Evolutionary conservation across 2,797 vertebrate species (phyloP).

Genomic region (Coranthus polyacanthus): DNA sequence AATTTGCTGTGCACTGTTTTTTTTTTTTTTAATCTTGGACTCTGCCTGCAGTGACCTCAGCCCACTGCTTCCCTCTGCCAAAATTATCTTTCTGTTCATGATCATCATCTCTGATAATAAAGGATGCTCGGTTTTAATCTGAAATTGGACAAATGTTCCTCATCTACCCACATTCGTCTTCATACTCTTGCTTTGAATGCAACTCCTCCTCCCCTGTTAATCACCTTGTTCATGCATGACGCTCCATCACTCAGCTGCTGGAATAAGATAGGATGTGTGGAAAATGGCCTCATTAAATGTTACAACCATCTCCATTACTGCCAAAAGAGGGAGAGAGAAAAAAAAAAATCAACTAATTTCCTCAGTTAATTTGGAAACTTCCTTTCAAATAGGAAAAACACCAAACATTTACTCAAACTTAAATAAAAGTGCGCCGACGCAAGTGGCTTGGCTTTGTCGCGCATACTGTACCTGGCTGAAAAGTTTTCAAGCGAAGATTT

Average conservation of each 20-base stretch:
- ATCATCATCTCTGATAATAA: constrained; percentile 68
- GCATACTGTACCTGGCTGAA: constrained; percentile 59
- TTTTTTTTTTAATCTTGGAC: constrained; percentile 43
- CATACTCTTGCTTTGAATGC: constrained; percentile 58
- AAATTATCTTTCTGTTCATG: constrained; percentile 47
- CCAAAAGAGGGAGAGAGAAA: constrained; percentile 24
- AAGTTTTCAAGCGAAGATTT: constrained; percentile 61
- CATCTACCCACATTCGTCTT: constrained; percentile 71
- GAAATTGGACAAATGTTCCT: constrained; percentile 68
- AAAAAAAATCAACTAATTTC: constrained; percentile 35
- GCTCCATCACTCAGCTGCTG: constrained; percentile 68
- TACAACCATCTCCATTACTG: constrained; percentile 56
- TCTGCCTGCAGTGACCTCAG: constrained; percentile 51
- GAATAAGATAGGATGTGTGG: constrained; percentile 54
- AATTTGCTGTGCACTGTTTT: constrained; percentile 57
- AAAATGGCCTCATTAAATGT: constrained; percentile 75
- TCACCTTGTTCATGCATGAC: constrained; percentile 67
- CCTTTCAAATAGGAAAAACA: constrained; percentile 58
- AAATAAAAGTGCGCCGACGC: constrained; percentile 36
- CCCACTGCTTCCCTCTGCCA: constrained; percentile 47
- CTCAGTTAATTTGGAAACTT: constrained; percentile 68
- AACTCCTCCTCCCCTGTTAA: constrained; percentile 69
- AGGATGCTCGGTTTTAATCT: constrained; percentile 59
- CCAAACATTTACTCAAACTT: constrained; percentile 31
- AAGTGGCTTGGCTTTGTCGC: constrained; percentile 14